Evolutionary conservation across 1,140 invertebrate species (phyloP), one percentile per base, ranked within the genome.

Genomic region (Linepithema humile): DNA sequence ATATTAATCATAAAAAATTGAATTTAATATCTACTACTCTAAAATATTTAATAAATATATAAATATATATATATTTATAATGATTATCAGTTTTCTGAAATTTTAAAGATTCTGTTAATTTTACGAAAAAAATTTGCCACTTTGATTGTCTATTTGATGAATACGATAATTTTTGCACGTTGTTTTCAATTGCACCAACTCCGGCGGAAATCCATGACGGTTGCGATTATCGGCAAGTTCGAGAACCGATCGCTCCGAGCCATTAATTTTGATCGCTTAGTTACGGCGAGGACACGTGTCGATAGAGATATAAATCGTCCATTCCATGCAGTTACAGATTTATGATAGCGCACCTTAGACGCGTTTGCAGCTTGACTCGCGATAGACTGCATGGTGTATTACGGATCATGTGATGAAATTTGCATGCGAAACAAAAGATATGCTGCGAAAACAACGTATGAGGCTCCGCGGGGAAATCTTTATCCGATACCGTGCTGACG

Each of bases 381-480:
- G 75, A 80, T 69, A 80, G 43, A 70, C 23, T 48, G 35, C 62
- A n/a, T 64, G 23, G 48, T 23, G n/a, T 55, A 64, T 55, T 48
- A 20, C 23, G 62, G 23, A 78, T 29, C 35, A 20, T 20, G 62
- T 12, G 64, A 80, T 70, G 75, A 80, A 80, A 80, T 80, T 80
- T 80, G 32, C 75, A 80, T 80, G 64, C 23, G 35, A 55, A 40
- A 70, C 73, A 35, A 70, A 78, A 69, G 26, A 55, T 70, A 29
- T 55, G 62, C 26, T 9, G 17, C 50, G 48, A 10, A 69, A 40
- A 67, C 75, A 78, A 67, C 62, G 23, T 69, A 80, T 70, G 75
- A 32, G 75, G 17, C 48, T 80, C 75, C 75, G n/a, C 64, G 35
- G 75, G 75, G 75, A 80, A 80, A 80, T 80, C 64, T 80, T 35